Evolutionary conservation across 2,888 invertebrate genomes (phyloP).

Genomic region (Rhopalosiphum nymphaeae): DNA sequence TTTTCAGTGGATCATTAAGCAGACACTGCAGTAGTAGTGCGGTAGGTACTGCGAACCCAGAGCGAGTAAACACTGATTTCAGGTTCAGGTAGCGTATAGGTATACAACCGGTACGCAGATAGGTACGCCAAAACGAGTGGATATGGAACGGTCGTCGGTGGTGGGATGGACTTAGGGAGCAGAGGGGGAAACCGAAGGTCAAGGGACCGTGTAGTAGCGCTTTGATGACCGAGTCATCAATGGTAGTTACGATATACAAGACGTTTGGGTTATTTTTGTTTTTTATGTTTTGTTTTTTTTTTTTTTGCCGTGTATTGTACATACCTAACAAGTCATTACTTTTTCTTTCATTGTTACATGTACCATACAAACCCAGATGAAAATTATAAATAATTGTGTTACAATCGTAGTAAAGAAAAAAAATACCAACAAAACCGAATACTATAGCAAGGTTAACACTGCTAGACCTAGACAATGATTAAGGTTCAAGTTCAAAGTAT

Average conservation of each 20-base stretch:
- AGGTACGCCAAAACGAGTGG: neutral
- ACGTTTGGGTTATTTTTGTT: neutral
- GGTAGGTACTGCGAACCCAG: constrained; percentile 4
- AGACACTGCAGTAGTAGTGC: neutral
- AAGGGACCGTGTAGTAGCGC: constrained; percentile 39
- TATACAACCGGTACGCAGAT: neutral
- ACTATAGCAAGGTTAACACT: constrained; percentile 15
- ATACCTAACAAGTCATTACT: neutral
- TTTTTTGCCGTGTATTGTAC: neutral
- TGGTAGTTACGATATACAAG: neutral
- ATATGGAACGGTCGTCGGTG: neutral
- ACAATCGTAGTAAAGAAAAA: neutral
- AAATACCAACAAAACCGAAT: constrained; percentile 11
- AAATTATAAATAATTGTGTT: constrained; percentile 18
- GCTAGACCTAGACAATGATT: constrained; percentile 17
- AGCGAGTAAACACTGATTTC: constrained; percentile 37
- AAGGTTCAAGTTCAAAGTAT: constrained; percentile 29
- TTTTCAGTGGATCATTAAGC: neutral
- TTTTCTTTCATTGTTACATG: constrained; percentile 1
- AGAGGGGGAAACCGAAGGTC: constrained; percentile 50
- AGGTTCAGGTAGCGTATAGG: constrained; percentile 29
- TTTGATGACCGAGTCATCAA: constrained; percentile 29
- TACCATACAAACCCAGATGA: neutral
- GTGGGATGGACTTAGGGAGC: neutral
- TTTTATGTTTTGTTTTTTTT: neutral